Conservation (phyloP, 2,797 vertebrate species). For the Erethizon dorsatum region DNA sequence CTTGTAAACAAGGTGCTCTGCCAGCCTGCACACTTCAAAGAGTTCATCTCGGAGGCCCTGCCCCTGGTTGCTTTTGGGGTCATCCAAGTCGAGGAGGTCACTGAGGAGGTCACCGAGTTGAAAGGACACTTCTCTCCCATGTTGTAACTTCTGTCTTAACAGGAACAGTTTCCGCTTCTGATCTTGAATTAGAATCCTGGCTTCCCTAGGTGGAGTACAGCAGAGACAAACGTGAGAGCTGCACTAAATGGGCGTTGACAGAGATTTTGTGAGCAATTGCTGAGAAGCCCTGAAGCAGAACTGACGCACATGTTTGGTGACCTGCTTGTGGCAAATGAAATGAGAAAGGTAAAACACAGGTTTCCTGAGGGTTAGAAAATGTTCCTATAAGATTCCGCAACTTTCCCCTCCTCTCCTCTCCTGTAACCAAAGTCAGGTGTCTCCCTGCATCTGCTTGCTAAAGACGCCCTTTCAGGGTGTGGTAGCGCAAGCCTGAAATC, state of each 20-base stretch:
- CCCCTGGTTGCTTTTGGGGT: not conserved
- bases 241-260: not conserved
- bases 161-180: not conserved
- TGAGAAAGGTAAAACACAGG: not conserved
- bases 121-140: not conserved
- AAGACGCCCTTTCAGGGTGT: too few relatives aligned
- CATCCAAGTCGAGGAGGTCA: not conserved
- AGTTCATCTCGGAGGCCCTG: not conserved
- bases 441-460: not conserved
- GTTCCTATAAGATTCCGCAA: not conserved
- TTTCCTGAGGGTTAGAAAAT: not conserved
- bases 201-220: not conserved
- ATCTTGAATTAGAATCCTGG: not conserved
- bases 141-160: not conserved
- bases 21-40: not conserved
- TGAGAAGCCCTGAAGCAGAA: not conserved
- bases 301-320: not conserved
- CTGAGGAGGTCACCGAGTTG: not conserved
- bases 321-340: not conserved
- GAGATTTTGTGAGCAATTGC: not conserved
- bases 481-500: too few relatives aligned
- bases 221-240: not conserved
- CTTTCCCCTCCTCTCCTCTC: too few relatives aligned
- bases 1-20: not conserved
- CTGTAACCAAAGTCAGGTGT: not conserved